These are phyloP conservation scores for Choreutis nemorana DNA, from an alignment of 2,888 invertebrate genomes.

Conservation along the genomic window DNA sequence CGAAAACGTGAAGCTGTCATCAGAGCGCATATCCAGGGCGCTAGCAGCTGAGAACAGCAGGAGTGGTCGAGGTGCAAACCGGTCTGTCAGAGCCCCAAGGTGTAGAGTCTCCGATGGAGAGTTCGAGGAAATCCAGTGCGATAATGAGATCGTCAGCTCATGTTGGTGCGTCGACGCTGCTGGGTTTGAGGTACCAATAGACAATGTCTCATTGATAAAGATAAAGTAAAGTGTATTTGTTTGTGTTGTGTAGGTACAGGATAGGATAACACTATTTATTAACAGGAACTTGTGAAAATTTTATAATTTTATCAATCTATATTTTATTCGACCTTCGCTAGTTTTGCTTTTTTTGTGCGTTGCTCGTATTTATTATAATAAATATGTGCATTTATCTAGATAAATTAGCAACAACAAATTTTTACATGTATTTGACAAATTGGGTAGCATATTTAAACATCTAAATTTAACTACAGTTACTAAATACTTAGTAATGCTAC, in stretches of 20 bases:
- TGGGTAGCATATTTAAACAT: no score
- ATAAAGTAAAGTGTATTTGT: no score
- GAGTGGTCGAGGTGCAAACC: slow-evolving; percentile 69
- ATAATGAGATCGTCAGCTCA: slow-evolving; percentile 72
- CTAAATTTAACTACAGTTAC: no score
- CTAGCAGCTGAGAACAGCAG: slow-evolving; percentile 61
- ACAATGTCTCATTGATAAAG: no score
- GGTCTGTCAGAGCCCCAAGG: slow-evolving; percentile 71
- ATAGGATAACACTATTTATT: not conserved
- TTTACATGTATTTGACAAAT: no score
- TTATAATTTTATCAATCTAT: not conserved
- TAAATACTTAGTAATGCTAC: no score
- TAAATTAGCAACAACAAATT: no score
- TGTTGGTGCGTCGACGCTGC: slow-evolving; percentile 88
- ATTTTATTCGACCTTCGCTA: not conserved
- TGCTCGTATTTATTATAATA: no score
- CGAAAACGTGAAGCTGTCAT: slow-evolving; percentile 47
- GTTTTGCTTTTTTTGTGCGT: not conserved
- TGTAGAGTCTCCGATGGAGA: slow-evolving; percentile 76
- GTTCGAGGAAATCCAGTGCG: slow-evolving; percentile 82
- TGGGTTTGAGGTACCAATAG: slow-evolving; percentile 78
- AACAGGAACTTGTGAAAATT: no score
- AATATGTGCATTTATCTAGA: no score
- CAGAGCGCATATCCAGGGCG: slow-evolving; percentile 52
- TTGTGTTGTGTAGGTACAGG: no score